These are phyloP conservation scores for Anniella stebbinsi DNA, from an alignment of 2,797 vertebrate species.

Conservation along the genomic window DNA sequence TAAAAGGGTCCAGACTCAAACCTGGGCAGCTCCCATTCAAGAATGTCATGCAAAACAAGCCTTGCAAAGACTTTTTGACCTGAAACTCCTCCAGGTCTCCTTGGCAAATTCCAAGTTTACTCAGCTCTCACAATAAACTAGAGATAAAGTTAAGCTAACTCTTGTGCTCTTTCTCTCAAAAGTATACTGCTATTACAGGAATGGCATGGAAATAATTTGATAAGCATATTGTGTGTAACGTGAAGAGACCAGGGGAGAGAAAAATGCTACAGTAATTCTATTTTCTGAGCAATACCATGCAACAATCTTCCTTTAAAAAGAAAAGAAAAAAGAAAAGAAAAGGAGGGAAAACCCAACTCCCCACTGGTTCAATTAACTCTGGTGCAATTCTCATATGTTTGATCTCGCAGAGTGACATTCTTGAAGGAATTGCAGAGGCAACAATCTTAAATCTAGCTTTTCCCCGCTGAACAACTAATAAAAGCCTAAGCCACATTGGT, in stretches of 20 bases:
- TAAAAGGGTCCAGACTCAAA: neutral
- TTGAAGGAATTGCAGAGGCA: neutral
- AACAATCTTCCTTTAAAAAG: neutral
- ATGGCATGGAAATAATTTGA: slow-evolving; percentile 2
- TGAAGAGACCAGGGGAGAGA: neutral
- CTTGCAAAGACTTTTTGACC: neutral
- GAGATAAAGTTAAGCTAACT: neutral
- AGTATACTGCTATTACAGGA: neutral
- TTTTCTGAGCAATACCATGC: neutral
- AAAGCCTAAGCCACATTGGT: neutral
- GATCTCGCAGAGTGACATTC: neutral
- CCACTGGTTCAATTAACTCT: neutral
- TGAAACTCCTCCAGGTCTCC: neutral
- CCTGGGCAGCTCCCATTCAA: neutral
- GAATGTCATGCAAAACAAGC: neutral
- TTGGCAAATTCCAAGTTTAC: neutral
- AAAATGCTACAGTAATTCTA: neutral
- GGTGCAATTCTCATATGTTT: neutral
- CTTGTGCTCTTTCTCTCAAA: neutral
- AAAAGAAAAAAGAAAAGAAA: neutral
- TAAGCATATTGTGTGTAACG: neutral
- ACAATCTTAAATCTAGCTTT: neutral
- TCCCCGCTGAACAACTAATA: neutral
- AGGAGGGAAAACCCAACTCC: too few relatives aligned
- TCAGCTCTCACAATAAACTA: neutral